Base-by-base conservation (phyloP, 2,797 vertebrate genomes). In the Picus viridis region DNA sequence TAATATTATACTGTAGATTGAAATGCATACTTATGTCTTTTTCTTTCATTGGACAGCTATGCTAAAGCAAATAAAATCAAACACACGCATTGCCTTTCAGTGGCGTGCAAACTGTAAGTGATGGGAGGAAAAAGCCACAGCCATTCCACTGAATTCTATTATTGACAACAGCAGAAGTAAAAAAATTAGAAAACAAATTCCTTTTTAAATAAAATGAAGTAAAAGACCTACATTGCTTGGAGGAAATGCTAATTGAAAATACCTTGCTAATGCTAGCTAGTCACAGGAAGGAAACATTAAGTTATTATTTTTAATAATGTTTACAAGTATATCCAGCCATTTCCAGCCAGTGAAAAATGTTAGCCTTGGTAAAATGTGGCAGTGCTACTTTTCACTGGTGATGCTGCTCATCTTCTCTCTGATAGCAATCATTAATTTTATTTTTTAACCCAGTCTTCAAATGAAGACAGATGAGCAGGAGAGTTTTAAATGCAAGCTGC, bases 261-360 rank as follows among this genome's bases (percentile, higher is more conserved):
- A 98, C 98, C 98, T 98, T 98, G 98, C 98, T 98, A 98, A 98
- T 98, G 98, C 97, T 96, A 95, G 97, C 97, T 96, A 98, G 97
- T 98, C 98, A 97, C 98, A 98, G 98, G 98, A 98, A 98, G 98
- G 98, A 98, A 98, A 97, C 98, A 98, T 98, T 98, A 98, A 98
- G 98, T 98, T 98, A 98, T 98, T 98, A 98, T 98, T 98, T 99
- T 98, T 98, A 98, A 98, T 98, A 98, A 98, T 98, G 98, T 98
- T 98, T 98, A 98, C 98, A 98, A 98, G 98, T 98, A 98, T 98
- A 98, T 98, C 98, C 97, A 98, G 98, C 98, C 98, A 98, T 98
- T 98, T 98, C 97, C 97, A 97, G 98, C 97, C 92, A 68, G 98
- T 98, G 98, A 98, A 98, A 98, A 98, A 98, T 98, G 98, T 98